Percentiles rank a stretch among this genome's conserved stretches.
These are phyloP conservation scores for Cosmorhoe ocellata DNA, from an alignment of 2,888 invertebrate genomes.

Conservation along the genomic window DNA sequence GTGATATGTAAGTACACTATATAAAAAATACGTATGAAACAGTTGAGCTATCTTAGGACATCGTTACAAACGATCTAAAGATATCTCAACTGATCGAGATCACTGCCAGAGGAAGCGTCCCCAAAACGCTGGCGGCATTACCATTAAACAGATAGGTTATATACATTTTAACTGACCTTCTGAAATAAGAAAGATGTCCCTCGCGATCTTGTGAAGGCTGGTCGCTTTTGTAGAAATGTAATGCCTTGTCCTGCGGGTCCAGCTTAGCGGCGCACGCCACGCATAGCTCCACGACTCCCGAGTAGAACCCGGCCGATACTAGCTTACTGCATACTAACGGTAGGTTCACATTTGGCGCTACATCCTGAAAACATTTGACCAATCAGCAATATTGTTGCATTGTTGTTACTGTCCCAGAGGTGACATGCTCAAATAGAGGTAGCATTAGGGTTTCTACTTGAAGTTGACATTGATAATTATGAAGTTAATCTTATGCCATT, in stretches of 20 bases:
- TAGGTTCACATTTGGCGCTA: slow-evolving; percentile 93
- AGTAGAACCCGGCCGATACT: slow-evolving; percentile 90
- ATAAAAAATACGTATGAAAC: no score
- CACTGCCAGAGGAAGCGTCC: no score
- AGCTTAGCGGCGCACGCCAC: slow-evolving; percentile 91
- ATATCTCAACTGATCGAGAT: no score
- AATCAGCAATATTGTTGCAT: neutral
- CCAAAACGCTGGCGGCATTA: no score
- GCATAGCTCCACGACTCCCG: slow-evolving; percentile 94
- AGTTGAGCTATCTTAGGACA: no score
- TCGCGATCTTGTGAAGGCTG: slow-evolving; percentile 92
- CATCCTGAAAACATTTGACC: slow-evolving; percentile 71
- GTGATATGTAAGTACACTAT: no score
- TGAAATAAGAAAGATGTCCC: slow-evolving; percentile 88
- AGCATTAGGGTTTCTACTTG: no score
- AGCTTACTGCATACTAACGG: slow-evolving; percentile 93
- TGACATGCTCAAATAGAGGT: no score
- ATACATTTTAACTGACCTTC: slow-evolving; percentile 68
- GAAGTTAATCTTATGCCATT: no score
- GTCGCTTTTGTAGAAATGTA: slow-evolving; percentile 93
- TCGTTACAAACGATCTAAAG: no score
- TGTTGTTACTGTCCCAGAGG: no score
- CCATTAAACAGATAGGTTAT: neutral
- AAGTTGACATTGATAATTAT: no score
- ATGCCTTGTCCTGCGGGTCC: slow-evolving; percentile 94